phyloP scores from a whole-genome alignment of 2,113 vertebrate genomes.

The Ascaphus truei region DNA sequence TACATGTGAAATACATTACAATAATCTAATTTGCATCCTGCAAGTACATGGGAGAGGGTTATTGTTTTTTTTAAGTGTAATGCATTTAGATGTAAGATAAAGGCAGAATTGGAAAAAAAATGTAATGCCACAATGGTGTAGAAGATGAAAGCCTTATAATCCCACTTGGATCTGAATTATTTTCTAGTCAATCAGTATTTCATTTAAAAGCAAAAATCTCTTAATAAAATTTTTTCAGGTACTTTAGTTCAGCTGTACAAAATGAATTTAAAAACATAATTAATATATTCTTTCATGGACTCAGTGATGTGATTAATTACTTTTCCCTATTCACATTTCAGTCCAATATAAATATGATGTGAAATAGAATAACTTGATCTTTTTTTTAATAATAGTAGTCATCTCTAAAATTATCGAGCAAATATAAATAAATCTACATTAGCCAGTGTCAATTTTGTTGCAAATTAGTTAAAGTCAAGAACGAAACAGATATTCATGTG shows the following conservation, averaged over 20 bases:
- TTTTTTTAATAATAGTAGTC: background rate
- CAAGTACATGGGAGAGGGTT: too few species aligned
- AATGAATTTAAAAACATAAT: background rate
- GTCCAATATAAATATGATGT: too few species aligned
- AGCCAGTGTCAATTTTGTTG: too few species aligned
- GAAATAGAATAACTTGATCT: too few species aligned
- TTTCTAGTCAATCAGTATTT: background rate
- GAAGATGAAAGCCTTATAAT: slow-evolving; percentile 68
- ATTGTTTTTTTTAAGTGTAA: too few species aligned
- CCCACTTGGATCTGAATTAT: background rate
- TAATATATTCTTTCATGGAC: background rate
- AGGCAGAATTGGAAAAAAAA: too few species aligned
- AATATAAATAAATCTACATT: too few species aligned
- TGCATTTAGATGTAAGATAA: too few species aligned
- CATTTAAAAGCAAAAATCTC: background rate
- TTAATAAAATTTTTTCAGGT: background rate
- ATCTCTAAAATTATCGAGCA: background rate
- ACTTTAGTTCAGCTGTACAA: background rate
- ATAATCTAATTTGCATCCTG: too few species aligned
- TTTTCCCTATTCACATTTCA: background rate
- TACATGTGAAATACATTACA: too few species aligned
- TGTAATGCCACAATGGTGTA: slow-evolving; percentile 68
- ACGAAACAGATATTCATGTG: too few species aligned
- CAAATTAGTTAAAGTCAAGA: too few species aligned
- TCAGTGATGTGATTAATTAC: background rate